Conservation (phyloP, 2,797 vertebrate species). For the Numenius phaeopus region DNA sequence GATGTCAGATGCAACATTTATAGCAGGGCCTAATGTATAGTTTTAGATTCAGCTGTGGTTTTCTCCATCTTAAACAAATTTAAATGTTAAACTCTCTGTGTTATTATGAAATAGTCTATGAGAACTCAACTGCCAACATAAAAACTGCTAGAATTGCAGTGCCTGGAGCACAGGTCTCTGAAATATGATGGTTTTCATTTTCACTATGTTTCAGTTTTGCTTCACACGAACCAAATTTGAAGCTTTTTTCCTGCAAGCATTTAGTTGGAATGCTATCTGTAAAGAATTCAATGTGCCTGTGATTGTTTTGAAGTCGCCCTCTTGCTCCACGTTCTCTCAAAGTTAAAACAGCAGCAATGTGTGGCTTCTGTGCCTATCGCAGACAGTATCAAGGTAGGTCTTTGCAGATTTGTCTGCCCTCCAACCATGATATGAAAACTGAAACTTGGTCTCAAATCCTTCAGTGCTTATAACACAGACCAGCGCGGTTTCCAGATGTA, state of each 20-base stretch:
- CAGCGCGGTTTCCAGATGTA: background rate
- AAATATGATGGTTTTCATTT: background rate
- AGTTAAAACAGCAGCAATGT: background rate
- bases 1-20: background rate
- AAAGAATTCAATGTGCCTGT: background rate
- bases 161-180: background rate
- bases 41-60: background rate
- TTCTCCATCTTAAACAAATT: background rate
- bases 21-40: background rate
- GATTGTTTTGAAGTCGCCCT: background rate
- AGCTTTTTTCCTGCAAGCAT: background rate
- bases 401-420: background rate
- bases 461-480: background rate
- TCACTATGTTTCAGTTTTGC: background rate
- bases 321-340: background rate
- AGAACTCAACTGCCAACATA: background rate
- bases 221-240: background rate
- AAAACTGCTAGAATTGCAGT: background rate
- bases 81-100: background rate
- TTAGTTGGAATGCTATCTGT: background rate
- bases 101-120: background rate
- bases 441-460: background rate
- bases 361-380: background rate
- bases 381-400: background rate
- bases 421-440: background rate